Base-by-base conservation (phyloP, 2,888 invertebrate genomes). In the Drosophila kanekoi region DNA sequence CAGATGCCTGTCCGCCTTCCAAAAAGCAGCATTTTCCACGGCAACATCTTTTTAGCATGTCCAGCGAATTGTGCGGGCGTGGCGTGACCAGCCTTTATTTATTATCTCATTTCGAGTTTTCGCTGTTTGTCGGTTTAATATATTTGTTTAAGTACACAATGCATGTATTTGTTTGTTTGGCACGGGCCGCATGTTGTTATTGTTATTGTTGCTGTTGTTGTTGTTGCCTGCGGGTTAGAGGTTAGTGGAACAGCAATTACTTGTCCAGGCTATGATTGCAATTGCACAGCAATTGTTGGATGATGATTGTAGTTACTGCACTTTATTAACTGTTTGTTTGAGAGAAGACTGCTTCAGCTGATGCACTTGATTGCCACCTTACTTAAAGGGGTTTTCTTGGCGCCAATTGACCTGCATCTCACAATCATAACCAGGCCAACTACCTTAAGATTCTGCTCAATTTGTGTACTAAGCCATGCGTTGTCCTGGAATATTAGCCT, bases 211-310 rank as follows among this genome's bases (percentile, higher is more conserved):
- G 23, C 43, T 37, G 23, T 16, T 56, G 84, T 63, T 59, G 23
- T 45, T 37, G 23, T 16, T 56, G 84, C 66, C 78, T 51, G 43
- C 63, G 64, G 81, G 87, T 63, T 69, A 51, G 45, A 69, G 81
- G 84, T 81, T 84, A 81, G 77, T 83, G 87, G 87, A 83, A 65
- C 84, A 65, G 57, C 73, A 77, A 63, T 52, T 59, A 48, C 45
- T 54, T 47, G 40, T 45, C 23, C 54, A n/a, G 28, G 23, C 40
- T 28, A 33, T 65, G 44, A 11, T 16, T 51, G 43, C 63, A 32
- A 48, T 49, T 62, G 41, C 13, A 20, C 11, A 16, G 43, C 20
- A 23, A 23, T 44, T 14, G 37, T 11, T 38, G 13, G 16, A 2
- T 58, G 51, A 8, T 44, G 9, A 41, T 41, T 59, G 61, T 43